Base-by-base conservation (phyloP, 1,140 invertebrate species). In the Dreissena polymorpha region DNA sequence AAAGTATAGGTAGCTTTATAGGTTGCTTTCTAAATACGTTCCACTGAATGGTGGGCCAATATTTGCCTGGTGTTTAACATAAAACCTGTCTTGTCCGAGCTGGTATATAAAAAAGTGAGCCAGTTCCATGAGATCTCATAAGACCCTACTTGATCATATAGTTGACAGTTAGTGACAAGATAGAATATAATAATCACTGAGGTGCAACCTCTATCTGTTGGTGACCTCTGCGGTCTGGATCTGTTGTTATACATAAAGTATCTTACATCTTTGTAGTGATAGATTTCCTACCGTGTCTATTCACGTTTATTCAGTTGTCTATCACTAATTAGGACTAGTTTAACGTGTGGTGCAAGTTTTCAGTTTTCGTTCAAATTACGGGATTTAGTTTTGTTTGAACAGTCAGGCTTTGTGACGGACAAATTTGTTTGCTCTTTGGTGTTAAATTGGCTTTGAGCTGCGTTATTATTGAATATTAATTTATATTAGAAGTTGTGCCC, bases 401-500 rank as follows among this genome's bases (percentile, higher is more conserved):
- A 80, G 25, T 10, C 23, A 50, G 53, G 49, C 57, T 64, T 78
- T 78, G 50, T 75, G 68, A 78, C 49, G 49, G 68, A 39, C 49
- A 60, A 78, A 78, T 69, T 78, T 78, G 76, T 78, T 78, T 78
- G 76, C 76, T 69, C 69, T 69, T 78, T 78, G 64, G 64, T 78
- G 76, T 78, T 77, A 55, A 69, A 69, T 65, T 21, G n/a, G 76
- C 69, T 51, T 13, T 6, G 50, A 70, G 76, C 69, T 78, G 67
- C 64, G 68, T 60, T 78, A 69, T 78, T 69, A 78, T 78, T 78
- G 68, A 78, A 78, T 68, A 27, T 78, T 78, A 39, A 39, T 39
- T 39, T 39, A 39, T 39, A 78, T 78, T 69, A 51, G 69, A 67
- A 57, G 39, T 67, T 70, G 25, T 70, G 49, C 21, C 53, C 65